These are phyloP conservation scores for Vandiemenella viatica DNA, from an alignment of 2,888 invertebrate genomes.

Conservation along the genomic window DNA sequence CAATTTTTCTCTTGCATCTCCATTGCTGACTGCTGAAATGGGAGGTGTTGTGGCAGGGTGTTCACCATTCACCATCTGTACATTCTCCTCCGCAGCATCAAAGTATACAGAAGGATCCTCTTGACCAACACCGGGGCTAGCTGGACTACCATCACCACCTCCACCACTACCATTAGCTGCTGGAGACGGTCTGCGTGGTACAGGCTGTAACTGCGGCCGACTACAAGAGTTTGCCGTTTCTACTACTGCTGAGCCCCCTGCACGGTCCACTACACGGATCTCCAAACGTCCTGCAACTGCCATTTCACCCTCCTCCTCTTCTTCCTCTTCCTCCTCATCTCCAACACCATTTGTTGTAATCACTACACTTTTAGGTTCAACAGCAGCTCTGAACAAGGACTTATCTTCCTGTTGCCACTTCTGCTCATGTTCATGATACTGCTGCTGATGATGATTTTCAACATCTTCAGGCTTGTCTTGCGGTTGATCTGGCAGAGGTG, in stretches of 20 bases:
- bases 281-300: slow-evolving; percentile 66
- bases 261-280: slow-evolving; percentile 45
- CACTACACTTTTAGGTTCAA: too few relatives aligned
- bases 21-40: too few relatives aligned
- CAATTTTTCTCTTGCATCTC: too few relatives aligned
- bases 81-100: slow-evolving; percentile 51
- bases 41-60: too few relatives aligned
- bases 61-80: not conserved
- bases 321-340: slow-evolving; percentile 13
- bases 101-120: slow-evolving; percentile 68
- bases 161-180: slow-evolving; percentile 6
- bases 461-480: too few relatives aligned
- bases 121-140: slow-evolving; percentile 39
- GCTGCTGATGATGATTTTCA: too few relatives aligned
- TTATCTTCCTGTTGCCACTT: too few relatives aligned
- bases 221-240: slow-evolving; percentile 13
- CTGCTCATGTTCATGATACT: too few relatives aligned
- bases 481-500: too few relatives aligned
- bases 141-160: slow-evolving; percentile 29
- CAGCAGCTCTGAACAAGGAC: too few relatives aligned
- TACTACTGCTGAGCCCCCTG: slow-evolving; percentile 17
- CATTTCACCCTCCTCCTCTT: slow-evolving; percentile 31
- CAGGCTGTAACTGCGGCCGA: not conserved
- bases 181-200: not conserved
- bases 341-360: not conserved